A percentile compares a stretch with the other conserved stretches of the same genome.
Evolutionary conservation across 1,140 invertebrate species (phyloP).

Genomic region (Drosophila setifemur): DNA sequence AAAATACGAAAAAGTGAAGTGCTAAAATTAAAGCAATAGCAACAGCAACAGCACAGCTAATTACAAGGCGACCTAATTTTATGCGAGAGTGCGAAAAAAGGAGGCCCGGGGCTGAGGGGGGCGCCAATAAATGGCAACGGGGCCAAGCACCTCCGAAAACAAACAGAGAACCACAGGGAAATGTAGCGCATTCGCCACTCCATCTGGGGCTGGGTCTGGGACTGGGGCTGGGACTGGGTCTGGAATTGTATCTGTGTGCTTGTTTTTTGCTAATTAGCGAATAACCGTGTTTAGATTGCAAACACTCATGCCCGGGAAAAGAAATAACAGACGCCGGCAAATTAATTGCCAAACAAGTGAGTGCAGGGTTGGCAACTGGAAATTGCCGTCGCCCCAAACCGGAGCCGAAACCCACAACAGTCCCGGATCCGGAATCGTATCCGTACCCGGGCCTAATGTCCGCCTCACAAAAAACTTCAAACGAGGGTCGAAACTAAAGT

Average conservation of each 20-base stretch:
- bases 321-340: conserved; percentile 78
- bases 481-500: background rate
- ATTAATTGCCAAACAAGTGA: conserved; percentile 81
- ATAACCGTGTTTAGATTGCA: conserved; percentile 80
- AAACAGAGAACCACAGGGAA: conserved; percentile 72
- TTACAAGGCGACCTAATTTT: conserved; percentile 73
- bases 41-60: no score
- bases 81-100: conserved; percentile 67
- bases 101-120: conserved; percentile 3
- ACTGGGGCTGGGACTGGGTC: no score
- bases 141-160: conserved; percentile 76
- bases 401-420: conserved; percentile 14
- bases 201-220: conserved; percentile 8
- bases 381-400: conserved; percentile 50
- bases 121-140: conserved; percentile 76
- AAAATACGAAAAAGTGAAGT: conserved; percentile 23
- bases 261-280: conserved; percentile 80
- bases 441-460: conserved; percentile 45
- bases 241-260: conserved; percentile 58
- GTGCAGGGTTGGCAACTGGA: conserved; percentile 75
- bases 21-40: conserved; percentile 66
- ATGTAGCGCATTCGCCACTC: conserved; percentile 42
- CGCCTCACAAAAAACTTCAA: conserved; percentile 25
- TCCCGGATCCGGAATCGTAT: background rate
- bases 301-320: conserved; percentile 73